Evolutionary conservation across 2,888 invertebrate genomes (phyloP), one percentile per base, ranked within the genome.

Genomic region (Polydrusus cervinus): DNA sequence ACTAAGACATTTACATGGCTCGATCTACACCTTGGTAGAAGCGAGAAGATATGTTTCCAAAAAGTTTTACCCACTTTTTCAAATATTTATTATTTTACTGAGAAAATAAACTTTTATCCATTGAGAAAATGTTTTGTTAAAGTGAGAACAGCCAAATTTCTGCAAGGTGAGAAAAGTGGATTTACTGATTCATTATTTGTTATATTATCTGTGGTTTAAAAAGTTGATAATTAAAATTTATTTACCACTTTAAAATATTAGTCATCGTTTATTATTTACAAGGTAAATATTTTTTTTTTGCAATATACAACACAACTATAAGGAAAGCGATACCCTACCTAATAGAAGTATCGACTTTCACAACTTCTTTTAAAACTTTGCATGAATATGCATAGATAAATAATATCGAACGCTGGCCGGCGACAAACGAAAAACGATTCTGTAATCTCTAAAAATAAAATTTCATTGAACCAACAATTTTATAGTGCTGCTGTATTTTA

Each of bases 391-490:
- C n/a, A n/a, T n/a, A 13, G 3, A 25, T 3, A 25, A 25, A n/a
- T 20, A n/a, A n/a, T 53, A 53, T 25, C 25, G 53, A 53, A 53
- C 53, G 47, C 16, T 47, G 16, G 30, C 53, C 16, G n/a, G 53
- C 3, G 53, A 65, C 65, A 30, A 20, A 3, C 7, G 14, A 16
- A 60, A 43, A 13, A 40, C 40, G 18, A 38, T 60, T 14, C 16
- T 38, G 70, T 70, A 70, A 70, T 57, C 40, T 70, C 71, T 71
- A 71, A 64, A 71, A 71, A 71, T 71, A 71, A 40, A 43, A 55
- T 47, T 71, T 45, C 65, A 71, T 71, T 62, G 67, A 68, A 62
- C 62, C 43, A 71, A 71, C 71, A 62, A 53, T 43, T n/a, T 64
- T 51, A 43, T 43, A 38, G 71, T 71, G 13, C 51, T 55, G 55